Conservation (phyloP, 2,888 invertebrate genomes). For the Chaitophorus viminalis region DNA sequence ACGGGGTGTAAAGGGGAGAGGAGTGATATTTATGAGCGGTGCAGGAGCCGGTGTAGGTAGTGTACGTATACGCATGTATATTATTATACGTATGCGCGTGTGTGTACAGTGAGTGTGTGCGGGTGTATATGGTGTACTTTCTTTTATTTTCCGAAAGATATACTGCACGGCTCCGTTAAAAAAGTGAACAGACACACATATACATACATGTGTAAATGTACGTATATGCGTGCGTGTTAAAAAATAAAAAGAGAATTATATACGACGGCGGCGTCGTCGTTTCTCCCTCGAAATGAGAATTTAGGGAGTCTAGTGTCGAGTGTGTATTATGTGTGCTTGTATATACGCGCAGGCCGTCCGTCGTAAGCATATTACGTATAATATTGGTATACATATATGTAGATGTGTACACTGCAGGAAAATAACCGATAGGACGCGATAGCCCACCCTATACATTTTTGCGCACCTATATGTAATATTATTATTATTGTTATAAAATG, state of each 20-base stretch:
- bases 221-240: neutral
- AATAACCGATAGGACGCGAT: too few relatives aligned
- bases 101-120: too few relatives aligned
- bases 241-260: slow-evolving; percentile 39
- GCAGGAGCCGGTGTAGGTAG: neutral
- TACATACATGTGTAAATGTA: neutral
- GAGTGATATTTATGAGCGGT: slow-evolving; percentile 49
- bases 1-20: neutral
- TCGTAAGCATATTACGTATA: too few relatives aligned
- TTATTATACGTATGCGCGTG: neutral
- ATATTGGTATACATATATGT: too few relatives aligned
- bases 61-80: neutral
- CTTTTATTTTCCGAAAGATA: slow-evolving; percentile 50
- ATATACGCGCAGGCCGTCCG: neutral
- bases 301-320: slow-evolving; percentile 18
- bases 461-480: too few relatives aligned
- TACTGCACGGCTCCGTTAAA: slow-evolving; percentile 5
- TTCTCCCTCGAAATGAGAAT: slow-evolving; percentile 18
- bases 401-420: too few relatives aligned
- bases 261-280: neutral
- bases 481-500: too few relatives aligned
- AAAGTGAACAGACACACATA: neutral
- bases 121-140: neutral
- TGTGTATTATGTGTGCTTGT: too few relatives aligned
- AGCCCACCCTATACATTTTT: too few relatives aligned